Evolutionary conservation across 2,888 invertebrate genomes (phyloP).

Genomic region (Prosopocoilus inquinatus): DNA sequence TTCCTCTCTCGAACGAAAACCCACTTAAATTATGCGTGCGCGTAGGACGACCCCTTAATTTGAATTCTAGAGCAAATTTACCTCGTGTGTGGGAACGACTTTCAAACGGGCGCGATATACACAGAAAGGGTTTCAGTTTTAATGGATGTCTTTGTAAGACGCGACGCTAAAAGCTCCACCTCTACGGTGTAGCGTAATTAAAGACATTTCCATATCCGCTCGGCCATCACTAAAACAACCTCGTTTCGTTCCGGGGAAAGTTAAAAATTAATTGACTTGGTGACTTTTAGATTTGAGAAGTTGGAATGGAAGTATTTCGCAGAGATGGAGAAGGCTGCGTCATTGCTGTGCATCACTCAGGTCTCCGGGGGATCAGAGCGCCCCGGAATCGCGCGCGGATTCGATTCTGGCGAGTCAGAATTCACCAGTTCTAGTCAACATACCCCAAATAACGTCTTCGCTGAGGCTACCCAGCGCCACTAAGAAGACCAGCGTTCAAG

Average conservation of each 20-base stretch:
- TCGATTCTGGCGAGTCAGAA: constrained; percentile 56
- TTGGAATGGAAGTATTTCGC: constrained; percentile 73
- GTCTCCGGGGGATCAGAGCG: constrained; percentile 55
- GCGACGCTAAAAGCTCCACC: no score
- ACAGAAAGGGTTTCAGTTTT: no score
- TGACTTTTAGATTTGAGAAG: constrained; percentile 60
- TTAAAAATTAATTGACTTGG: constrained; percentile 3
- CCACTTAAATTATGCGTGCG: no score
- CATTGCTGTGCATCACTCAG: constrained; percentile 62
- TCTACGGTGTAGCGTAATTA: no score
- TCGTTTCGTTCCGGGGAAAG: not conserved
- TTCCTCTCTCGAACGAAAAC: no score
- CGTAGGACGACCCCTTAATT: no score
- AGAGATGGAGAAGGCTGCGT: constrained; percentile 71
- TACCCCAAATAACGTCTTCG: constrained; percentile 49
- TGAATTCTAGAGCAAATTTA: no score
- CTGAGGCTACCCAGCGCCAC: constrained; percentile 50
- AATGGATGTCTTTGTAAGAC: no score
- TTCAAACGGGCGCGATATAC: no score
- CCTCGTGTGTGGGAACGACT: no score
- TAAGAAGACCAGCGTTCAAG: constrained; percentile 57
- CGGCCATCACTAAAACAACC: not conserved
- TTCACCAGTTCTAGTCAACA: constrained; percentile 48
- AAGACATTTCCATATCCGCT: not conserved
- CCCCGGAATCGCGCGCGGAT: constrained; percentile 52